Base-by-base conservation (phyloP, 2,888 invertebrate genomes). In the Syritta pipiens region DNA sequence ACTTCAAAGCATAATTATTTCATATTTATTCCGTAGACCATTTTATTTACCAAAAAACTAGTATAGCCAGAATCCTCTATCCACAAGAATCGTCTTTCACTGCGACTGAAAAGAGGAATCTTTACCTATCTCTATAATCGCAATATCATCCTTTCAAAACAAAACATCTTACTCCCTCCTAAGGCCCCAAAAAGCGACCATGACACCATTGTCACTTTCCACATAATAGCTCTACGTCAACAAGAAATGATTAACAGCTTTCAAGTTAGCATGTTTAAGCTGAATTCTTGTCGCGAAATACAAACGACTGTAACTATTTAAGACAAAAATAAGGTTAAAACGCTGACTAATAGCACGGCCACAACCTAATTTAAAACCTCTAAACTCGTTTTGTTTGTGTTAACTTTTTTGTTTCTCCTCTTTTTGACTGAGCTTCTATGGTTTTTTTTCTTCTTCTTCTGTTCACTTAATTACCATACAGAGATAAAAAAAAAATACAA, bases 351-450 rank as follows among this genome's bases (percentile, higher is more conserved):
- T 17, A 14, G 37, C 3, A 3, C 24, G 20, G 44, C 37, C 20
- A 55, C 67, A 67, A 28, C 46, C 67, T 28, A 19, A 46, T 67
- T 67, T 37, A 37, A 46, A 46, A 55, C 35, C 57, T 37, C 28
- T 14, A 48, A 67, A 67, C 35, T 22, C 14, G 9, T n/a, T 44
- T 22, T 12, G 4, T 12, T 44, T 44, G 44, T 65, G 26, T 65
- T 65, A 35, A 24, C 24, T n/a, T 35, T 35, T 12, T 24, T 24
- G 28, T 22, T 17, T 20, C 17, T 20, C 9, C 7, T 30, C 4
- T 30, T 10, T 24, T 35, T 28, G 37, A n/a, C 14, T 37, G n/a
- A 14, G 35, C 19, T 32, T 24, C 14, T 22, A n/a, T 28, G 37
- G 17, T 12, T 44, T 65, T 32, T 55, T 46, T 12, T 57, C 37